Percentiles rank a stretch among this genome's conserved stretches.
phyloP scores from a whole-genome alignment of 2,797 vertebrate genomes.

The Mus spretus region DNA sequence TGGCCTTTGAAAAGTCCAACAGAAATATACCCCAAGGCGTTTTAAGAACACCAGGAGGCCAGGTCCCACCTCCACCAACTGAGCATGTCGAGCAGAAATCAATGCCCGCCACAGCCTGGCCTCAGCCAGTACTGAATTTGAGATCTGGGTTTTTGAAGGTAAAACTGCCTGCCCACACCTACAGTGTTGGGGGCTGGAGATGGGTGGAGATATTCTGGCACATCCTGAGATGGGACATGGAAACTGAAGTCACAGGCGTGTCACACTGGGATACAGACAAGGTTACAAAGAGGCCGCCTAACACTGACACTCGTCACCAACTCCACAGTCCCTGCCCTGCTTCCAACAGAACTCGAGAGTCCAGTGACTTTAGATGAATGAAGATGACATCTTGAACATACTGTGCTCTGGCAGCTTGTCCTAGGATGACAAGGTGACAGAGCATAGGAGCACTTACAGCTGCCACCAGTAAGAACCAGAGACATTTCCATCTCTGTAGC shows the following conservation, averaged over 20 bases:
- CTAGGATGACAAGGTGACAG: background rate
- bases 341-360: background rate
- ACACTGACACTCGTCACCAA: background rate
- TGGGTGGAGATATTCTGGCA: background rate
- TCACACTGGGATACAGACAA: rapidly evolving
- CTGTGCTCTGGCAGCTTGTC: background rate
- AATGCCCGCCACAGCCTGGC: no score
- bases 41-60: background rate
- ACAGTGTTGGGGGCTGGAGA: background rate
- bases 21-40: background rate
- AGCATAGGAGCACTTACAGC: background rate
- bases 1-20: background rate
- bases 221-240: background rate
- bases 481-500: background rate
- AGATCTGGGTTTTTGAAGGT: background rate
- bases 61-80: background rate
- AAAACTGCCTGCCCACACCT: background rate
- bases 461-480: background rate
- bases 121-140: background rate
- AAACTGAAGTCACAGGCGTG: constrained; percentile 32
- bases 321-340: rapidly evolving
- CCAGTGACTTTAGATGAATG: background rate
- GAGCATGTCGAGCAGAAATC: background rate
- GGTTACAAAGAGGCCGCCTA: background rate
- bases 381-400: background rate